Base-by-base conservation (phyloP, 2,888 invertebrate species). In the Dione juno region DNA sequence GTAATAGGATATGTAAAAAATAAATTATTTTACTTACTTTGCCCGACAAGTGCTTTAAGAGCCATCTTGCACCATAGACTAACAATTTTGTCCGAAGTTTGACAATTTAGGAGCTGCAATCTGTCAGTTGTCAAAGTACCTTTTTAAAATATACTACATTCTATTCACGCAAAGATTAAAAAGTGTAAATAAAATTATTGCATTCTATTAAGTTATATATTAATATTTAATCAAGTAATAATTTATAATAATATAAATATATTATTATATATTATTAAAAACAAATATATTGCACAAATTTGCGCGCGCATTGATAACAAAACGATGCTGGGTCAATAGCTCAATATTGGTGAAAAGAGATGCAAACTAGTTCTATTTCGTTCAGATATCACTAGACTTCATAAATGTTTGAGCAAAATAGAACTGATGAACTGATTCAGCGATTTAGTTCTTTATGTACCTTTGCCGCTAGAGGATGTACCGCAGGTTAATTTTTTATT, bases 41-140 rank as follows among this genome's bases (percentile, higher is more conserved):
- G 96, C 77, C 97, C 97, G 85, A 97, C 97, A 88, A 96, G 95
- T 87, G 95, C 95, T 94, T 97, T 97, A 85, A 97, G 94, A 94
- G 97, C 97, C 97, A 97, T 97, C 93, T 94, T 95, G 94, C 82
- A 87, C 81, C 84, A 86, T 81, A 88, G 82, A 92, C 89, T 89
- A 85, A 83, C 77, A 66, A 64, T 66, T 59, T 66, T 64, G 8
- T 54, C 10, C 19, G 35, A 52, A 40, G 53, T 16, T 73, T 66
- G 50, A 57, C 43, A 48, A n/a, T 41, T 28, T 41, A 11, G 40
- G 50, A 48, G 28, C 11, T 14, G 19, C 40, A 41, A 50, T 16
- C 50, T 67, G 67, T 41, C 67, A 66, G 41, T 19, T 61, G 37
- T 45, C 35, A 66, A 21, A 35, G 8, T 45, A 28, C 5, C 1